Percentiles rank a stretch among this genome's conserved stretches.
phyloP scores from a whole-genome alignment of 2,113 vertebrate genomes.

The Chinchilla lanigera region DNA sequence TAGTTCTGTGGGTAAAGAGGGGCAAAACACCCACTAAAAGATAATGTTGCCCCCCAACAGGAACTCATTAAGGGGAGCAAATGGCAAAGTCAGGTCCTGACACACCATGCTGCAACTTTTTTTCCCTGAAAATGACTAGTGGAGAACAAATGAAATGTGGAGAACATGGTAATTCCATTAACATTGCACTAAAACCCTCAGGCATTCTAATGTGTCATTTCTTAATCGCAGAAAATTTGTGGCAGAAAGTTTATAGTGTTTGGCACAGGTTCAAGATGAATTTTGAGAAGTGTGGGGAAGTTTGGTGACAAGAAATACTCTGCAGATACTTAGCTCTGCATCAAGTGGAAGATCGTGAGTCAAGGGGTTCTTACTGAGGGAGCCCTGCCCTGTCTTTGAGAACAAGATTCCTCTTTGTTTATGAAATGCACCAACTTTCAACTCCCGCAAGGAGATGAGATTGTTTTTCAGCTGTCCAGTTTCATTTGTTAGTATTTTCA shows the following conservation, averaged over 20 bases:
- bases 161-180: background rate
- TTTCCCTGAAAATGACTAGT: background rate
- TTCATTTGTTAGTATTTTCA: slow-evolving; percentile 59
- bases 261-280: background rate
- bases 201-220: background rate
- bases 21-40: background rate
- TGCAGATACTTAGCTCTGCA: background rate
- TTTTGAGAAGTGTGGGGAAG: background rate
- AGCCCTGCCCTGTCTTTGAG: background rate
- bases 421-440: slow-evolving; percentile 30
- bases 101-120: background rate
- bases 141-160: too few relatives aligned
- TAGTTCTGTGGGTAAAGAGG: background rate
- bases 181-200: background rate
- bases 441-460: background rate
- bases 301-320: background rate
- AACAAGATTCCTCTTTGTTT: slow-evolving; percentile 7
- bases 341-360: background rate
- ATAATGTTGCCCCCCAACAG: background rate
- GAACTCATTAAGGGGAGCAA: background rate
- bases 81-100: background rate
- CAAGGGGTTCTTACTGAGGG: background rate
- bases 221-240: background rate
- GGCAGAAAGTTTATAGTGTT: background rate
- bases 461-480: slow-evolving; percentile 38